Base-by-base conservation (phyloP, 2,113 vertebrate genomes). In the Atherinomorus stipes region DNA sequence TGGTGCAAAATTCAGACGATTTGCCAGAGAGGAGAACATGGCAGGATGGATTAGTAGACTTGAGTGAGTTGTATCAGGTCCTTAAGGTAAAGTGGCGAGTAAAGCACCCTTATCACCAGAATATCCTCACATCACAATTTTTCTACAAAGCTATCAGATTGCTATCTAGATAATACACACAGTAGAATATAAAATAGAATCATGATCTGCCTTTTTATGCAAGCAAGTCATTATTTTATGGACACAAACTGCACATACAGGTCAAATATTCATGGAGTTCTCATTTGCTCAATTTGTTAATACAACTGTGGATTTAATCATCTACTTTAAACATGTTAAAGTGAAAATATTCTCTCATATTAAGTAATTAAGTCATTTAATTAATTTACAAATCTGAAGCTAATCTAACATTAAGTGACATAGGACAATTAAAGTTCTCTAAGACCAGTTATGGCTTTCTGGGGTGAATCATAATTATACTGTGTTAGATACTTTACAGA, bases 161-260 rank as follows among this genome's bases (percentile, higher is more conserved):
- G 80, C 88, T 88, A 85, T 85, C 85, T 85, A 84, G 60, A 67
- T 83, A 75, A 85, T 71, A 90, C 85, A 90, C 88, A 90, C 82
- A 86, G 74, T 78, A 84, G 74, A 89, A 83, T 88, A 92, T 92
- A 92, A 93, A 92, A 91, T 92, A 91, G 86, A 92, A 73, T 80
- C 71, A 74, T 40, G 47, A 81, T 87, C 76, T 85, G 57, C 76
- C 51, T 80, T 64, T 66, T 66, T 75, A 77, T 81, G 85, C 80
- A 84, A 85, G 84, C 84, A 78, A 88, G 64, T 85, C 67, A 68
- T 88, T 82, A 64, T 63, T 78, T 83, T 71, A 81, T 84, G 74
- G 84, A 86, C 82, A 84, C 86, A 83, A 51, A 77, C 64, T 76
- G 71, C 66, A 92, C 87, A 90, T 90, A 91, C 89, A 91, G 84